Base-by-base conservation (phyloP, 2,888 invertebrate species). In the Netelia inedita region DNA sequence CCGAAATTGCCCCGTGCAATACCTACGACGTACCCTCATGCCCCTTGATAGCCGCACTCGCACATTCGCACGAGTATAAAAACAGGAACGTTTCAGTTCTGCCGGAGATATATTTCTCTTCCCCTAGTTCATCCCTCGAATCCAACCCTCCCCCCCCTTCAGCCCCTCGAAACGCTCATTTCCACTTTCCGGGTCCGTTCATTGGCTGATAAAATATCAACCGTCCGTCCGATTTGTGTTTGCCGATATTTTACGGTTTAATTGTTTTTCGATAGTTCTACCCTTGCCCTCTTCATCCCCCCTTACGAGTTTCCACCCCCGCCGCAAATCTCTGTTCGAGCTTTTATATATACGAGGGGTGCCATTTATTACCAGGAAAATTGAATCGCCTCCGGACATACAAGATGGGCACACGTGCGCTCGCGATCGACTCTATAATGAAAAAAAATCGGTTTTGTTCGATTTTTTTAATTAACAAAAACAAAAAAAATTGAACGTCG, bases 201-300 rank as follows among this genome's bases (percentile, higher is more conserved):
- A 89, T 88, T 88, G 88, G 87, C 89, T 89, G 91, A 91, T 92
- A 91, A 92, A 92, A 92, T 92, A 92, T 92, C 90, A 91, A 88
- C 89, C 89, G 90, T 90, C 91, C 87, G 88, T 91, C 79, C 92
- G 89, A 88, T 86, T 88, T 86, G 88, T 91, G 90, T 92, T 92
- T 89, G 90, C 87, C 91, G 89, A 92, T 92, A 93, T 92, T 92
- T 92, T 91, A 92, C 89, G 87, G 89, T 92, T 92, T 92, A 92
- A 92, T 93, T 92, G 92, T 92, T 92, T 92, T 92, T 92, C 92
- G 91, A 92, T 92, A 90, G 92, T 87, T 35, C 35, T 35, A 35
- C 88, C 84, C 85, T 78, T 43, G 50, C 55, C 35, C 57, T 5
- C 35, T 53, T 46, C 71, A 14, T 35, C 21, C 72, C 19, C 1